These are phyloP conservation scores for Drosophila murphyi DNA, from an alignment of 1,140 invertebrate species.

Conservation along the genomic window DNA sequence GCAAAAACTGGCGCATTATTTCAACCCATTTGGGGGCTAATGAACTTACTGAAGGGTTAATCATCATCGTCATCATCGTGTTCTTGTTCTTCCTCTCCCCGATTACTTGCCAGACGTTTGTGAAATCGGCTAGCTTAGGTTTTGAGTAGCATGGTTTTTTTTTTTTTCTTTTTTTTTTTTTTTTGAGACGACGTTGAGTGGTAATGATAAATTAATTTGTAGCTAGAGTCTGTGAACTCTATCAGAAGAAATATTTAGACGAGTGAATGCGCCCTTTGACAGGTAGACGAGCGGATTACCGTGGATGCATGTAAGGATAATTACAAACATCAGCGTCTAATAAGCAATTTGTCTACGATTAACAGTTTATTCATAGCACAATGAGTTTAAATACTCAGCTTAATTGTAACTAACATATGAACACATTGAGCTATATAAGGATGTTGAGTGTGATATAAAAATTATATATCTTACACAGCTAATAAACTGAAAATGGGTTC, in stretches of 20 bases:
- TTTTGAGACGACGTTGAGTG: constrained; percentile 49
- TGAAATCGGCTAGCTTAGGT: constrained; percentile 56
- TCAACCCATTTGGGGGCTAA: constrained; percentile 79
- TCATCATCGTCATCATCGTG: constrained; percentile 13
- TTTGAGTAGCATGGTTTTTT: constrained; percentile 38
- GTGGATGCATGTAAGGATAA: too few species aligned
- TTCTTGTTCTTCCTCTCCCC: constrained; percentile 3
- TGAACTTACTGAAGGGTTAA: constrained; percentile 67
- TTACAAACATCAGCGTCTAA: too few species aligned
- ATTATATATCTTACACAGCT: not conserved
- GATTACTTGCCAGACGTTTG: constrained; percentile 57
- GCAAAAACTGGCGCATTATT: constrained; percentile 67
- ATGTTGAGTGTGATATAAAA: too few species aligned
- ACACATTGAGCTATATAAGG: too few species aligned
- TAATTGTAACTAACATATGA: too few species aligned
- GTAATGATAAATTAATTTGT: constrained; percentile 69
- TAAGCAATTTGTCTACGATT: too few species aligned
- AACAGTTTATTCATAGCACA: too few species aligned
- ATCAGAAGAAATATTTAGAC: constrained; percentile 11
- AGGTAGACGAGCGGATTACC: too few species aligned
- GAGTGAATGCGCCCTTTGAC: not conserved
- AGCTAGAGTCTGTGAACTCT: constrained; percentile 25
- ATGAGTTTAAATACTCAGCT: too few species aligned
- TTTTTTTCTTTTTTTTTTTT: not conserved
- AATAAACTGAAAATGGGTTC: not conserved